Conservation (phyloP, 2,797 vertebrate genomes). For the Enteromius unitaeniatus region DNA sequence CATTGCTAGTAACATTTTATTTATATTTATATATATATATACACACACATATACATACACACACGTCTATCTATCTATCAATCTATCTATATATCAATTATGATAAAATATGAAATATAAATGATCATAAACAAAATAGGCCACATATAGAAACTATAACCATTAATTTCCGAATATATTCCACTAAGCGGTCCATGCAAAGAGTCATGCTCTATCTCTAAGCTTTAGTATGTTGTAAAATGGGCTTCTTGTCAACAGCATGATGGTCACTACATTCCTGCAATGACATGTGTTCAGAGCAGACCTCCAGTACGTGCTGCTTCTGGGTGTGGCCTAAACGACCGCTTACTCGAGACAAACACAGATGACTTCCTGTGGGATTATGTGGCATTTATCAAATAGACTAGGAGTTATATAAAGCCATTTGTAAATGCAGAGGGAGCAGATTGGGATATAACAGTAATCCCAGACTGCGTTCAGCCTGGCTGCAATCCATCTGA, state of each 20-base stretch:
- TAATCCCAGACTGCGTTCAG: slow-evolving; percentile 67
- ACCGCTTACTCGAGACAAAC: slow-evolving; percentile 50
- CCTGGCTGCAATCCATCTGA: slow-evolving; percentile 51
- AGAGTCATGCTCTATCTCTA: neutral
- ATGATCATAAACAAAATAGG: neutral
- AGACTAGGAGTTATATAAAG: slow-evolving; percentile 69
- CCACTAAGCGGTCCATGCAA: neutral
- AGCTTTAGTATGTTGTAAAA: slow-evolving; percentile 9
- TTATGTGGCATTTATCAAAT: slow-evolving; percentile 66
- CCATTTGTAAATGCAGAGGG: slow-evolving; percentile 70
- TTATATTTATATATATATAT: neutral
- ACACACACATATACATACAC: neutral
- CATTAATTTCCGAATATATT: neutral
- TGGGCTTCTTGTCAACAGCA: neutral
- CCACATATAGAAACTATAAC: neutral
- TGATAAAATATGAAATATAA: too few relatives aligned
- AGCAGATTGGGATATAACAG: slow-evolving; percentile 68
- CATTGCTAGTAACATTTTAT: neutral
- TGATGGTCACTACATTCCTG: neutral
- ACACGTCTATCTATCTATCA: neutral
- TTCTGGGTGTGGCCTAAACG: slow-evolving; percentile 46
- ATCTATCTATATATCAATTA: neutral
- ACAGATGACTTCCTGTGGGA: slow-evolving; percentile 61
- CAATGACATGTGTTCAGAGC: slow-evolving; percentile 41
- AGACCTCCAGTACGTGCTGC: slow-evolving; percentile 32